Conservation (phyloP, 2,113 vertebrate species). For the Procapra przewalskii region DNA sequence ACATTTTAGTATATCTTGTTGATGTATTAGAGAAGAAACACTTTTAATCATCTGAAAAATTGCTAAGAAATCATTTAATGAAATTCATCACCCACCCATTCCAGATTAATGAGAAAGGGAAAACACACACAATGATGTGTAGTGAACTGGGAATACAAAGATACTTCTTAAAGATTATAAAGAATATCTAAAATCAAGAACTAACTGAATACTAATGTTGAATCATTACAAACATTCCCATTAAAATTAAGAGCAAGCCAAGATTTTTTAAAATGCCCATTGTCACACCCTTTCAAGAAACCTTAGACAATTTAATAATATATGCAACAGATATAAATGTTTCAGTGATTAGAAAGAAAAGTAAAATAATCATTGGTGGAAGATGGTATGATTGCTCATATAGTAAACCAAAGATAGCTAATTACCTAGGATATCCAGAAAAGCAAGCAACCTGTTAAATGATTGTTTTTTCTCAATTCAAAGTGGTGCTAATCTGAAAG, state of each 20-base stretch:
- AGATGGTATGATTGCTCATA: neutral
- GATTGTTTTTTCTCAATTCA: neutral
- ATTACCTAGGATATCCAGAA: neutral
- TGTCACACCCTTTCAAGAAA: neutral
- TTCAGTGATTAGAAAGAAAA: neutral
- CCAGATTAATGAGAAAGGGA: neutral
- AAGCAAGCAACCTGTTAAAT: neutral
- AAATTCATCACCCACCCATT: neutral
- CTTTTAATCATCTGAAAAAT: constrained; percentile 14
- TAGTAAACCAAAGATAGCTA: neutral
- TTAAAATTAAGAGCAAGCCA: constrained; percentile 25
- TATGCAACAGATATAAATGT: neutral
- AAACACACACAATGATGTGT: neutral
- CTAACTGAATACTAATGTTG: neutral
- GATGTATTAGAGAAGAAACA: neutral
- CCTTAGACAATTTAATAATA: neutral
- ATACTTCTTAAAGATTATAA: neutral
- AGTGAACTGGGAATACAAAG: neutral
- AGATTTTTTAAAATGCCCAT: neutral
- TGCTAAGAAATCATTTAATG: neutral
- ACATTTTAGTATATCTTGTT: constrained; percentile 23
- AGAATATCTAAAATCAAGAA: neutral
- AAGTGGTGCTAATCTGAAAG: neutral
- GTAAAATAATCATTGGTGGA: neutral
- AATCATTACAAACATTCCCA: neutral